Base-by-base conservation (phyloP, 2,888 invertebrate species). In the Diloba caeruleocephala region DNA sequence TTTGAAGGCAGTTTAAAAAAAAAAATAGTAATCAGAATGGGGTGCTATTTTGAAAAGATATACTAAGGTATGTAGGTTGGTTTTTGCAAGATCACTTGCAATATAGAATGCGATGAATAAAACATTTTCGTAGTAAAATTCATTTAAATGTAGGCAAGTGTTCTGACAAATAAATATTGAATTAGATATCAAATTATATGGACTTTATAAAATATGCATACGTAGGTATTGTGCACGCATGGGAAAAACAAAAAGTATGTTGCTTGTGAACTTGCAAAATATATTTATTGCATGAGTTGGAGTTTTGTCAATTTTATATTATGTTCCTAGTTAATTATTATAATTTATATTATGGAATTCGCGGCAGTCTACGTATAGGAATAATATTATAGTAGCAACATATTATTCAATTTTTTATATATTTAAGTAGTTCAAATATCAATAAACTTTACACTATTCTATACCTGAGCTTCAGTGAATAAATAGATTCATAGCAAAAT, bases 11-110 rank as follows among this genome's bases (percentile, higher is more conserved):
- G 67, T 76, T 66, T 68, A 61, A 65, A 64, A 72, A 62, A 58
- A 64, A 71, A 73, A 75, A 71, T 71, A 76, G 65, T 82, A 82
- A 84, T 81, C 84, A 83, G 79, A 82, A 88, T 81, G 89, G 89
- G 92, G 92, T 92, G 92, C 92, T 92, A 92, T 91, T 88, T 85
- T 87, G 82, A 85, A 85, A 82, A 79, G 85, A 81, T 90, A 85
- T 87, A 88, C 74, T 88, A 84, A 84, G 80, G 79, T 79, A 77
- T 77, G 79, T 81, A 78, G 77, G 75, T 75, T 76, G 70, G 74
- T 63, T 71, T 80, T 84, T 78, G 83, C 70, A 65, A 75, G 79
- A 83, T 78, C 74, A 79, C 83, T 84, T 79, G 78, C 82, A 80
- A 75, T 17, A 25, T 25, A 54, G 43, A 63, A 32, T 55, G 31